Percentiles rank a stretch among this genome's conserved stretches.
Evolutionary conservation across 1,140 invertebrate species (phyloP).

Genomic region (Holcopasites calliopsidis): DNA sequence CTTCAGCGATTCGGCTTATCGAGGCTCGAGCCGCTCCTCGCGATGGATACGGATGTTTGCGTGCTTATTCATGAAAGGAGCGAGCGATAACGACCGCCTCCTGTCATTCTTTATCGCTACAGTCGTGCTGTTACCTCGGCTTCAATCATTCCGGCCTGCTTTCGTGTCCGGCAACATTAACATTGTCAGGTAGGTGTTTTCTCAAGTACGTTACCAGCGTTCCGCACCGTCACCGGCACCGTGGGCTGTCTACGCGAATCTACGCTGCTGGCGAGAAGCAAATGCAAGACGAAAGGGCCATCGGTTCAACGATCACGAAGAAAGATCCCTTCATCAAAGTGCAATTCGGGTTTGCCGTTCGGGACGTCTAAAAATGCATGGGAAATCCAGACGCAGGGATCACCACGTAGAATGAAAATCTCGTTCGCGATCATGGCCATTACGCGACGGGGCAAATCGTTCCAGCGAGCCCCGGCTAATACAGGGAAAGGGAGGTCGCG

Average conservation of each 20-base stretch:
- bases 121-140: constrained; percentile 39
- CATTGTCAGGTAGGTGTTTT: constrained; percentile 50
- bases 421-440: constrained; percentile 62
- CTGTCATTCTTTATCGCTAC: constrained; percentile 47
- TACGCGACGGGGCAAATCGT: constrained; percentile 55
- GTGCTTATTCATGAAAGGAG: constrained; percentile 47
- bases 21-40: constrained; percentile 33
- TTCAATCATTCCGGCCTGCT: constrained; percentile 46
- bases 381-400: background rate
- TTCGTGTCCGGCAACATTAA: constrained; percentile 39
- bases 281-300: background rate
- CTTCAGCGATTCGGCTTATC: constrained; percentile 51
- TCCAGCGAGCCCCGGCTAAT: constrained; percentile 39
- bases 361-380: background rate
- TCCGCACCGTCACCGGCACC: constrained; percentile 31
- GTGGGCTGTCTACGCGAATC: background rate
- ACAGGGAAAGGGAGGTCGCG: background rate
- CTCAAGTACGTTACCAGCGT: constrained; percentile 46
- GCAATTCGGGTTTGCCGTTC: too few species aligned
- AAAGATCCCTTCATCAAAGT: too few species aligned
- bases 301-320: too few species aligned
- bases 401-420: constrained; percentile 43
- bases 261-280: background rate
- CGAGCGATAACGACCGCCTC: constrained; percentile 48
- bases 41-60: constrained; percentile 46